These are phyloP conservation scores for Pogona vitticeps DNA, from an alignment of 2,113 vertebrate genomes.

Conservation along the genomic window DNA sequence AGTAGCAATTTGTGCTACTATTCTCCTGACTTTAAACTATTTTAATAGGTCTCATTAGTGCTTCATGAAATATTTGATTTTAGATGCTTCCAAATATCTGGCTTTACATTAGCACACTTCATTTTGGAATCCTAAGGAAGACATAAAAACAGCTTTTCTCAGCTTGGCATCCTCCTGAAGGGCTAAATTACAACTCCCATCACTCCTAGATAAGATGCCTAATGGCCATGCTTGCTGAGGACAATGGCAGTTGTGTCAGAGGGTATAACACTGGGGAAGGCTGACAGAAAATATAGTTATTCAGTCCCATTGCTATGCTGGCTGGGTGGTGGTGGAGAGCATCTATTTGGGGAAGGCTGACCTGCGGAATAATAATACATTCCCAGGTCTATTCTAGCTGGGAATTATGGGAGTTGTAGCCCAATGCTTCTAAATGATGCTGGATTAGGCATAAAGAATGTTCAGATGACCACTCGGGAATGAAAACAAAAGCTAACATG, in stretches of 20 bases:
- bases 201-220: too few relatives aligned
- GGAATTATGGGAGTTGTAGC: not conserved
- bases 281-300: too few relatives aligned
- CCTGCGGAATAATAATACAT: too few relatives aligned
- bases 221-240: too few relatives aligned
- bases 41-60: not conserved
- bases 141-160: not conserved
- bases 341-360: too few relatives aligned
- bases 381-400: too few relatives aligned
- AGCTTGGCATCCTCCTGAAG: too few relatives aligned
- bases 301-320: not conserved
- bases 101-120: slow-evolving; percentile 1
- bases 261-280: too few relatives aligned
- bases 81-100: not conserved
- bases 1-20: too few relatives aligned
- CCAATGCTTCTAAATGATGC: not conserved
- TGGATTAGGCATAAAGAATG: not conserved
- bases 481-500: not conserved
- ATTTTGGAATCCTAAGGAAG: not conserved
- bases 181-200: too few relatives aligned
- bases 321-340: too few relatives aligned
- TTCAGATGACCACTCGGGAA: fast-evolving
- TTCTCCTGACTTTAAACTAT: not conserved
- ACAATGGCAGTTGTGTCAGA: too few relatives aligned
- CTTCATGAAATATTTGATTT: not conserved